Evolutionary conservation across 2,888 invertebrate species (phyloP), one percentile per base, ranked within the genome.

Genomic region (Beris chalybata): DNA sequence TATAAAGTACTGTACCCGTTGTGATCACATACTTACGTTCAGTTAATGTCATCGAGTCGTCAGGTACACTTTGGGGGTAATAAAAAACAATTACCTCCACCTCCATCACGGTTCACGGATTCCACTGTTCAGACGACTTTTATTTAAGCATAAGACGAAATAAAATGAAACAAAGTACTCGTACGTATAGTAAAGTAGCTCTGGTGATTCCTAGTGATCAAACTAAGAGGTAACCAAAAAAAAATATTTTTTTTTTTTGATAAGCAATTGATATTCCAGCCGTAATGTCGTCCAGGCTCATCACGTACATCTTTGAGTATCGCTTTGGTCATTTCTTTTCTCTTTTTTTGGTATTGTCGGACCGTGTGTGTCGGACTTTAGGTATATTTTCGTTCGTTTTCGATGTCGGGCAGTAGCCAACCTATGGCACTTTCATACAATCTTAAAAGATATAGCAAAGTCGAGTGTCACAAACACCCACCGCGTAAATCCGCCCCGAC

Each of bases 231-330:
- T 22, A 67, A 65, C 66, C 55, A 57, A 64, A 65, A 54, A 64
- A 67, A 65, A 69, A 64, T 2, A n/a, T n/a, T n/a, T 22, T 22
- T 22, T 66, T 29, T 54, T 61, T 69, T 69, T 69, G 69, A 69
- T 68, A 70, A 67, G 56, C 67, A 68, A 70, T 70, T 70, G 70
- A 69, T 70, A 70, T 70, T 70, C 70, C 52, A 67, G 54, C 63
- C 70, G 47, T 65, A 55, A 65, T 67, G 70, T 66, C 68, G 65
- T 70, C 65, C 70, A 70, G 68, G 70, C 64, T 70, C 68, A 70
- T 70, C 70, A 70, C 70, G 70, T 70, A 70, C 70, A 31, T 50
- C 63, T 67, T 63, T 56, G 65, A 65, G 57, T 58, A 65, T 44
- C 32, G 58, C 65, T 57, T 57, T 58, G 65, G 65, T 65, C 65